Conservation (phyloP, 2,113 vertebrate species). For the Maccullochella peelii region DNA sequence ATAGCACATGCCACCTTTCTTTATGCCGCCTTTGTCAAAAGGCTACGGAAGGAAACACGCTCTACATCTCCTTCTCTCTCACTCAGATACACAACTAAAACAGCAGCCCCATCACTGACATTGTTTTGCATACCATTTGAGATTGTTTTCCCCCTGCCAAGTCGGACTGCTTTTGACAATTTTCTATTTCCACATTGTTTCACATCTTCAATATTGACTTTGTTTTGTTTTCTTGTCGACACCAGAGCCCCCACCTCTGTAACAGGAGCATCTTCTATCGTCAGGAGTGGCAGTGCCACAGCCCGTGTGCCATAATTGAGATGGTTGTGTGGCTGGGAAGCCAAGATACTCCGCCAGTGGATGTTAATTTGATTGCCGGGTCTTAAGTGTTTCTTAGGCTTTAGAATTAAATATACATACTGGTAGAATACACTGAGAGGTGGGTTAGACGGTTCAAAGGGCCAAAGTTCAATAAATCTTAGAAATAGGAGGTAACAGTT, state of each 20-base stretch:
- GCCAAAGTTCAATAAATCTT: background rate
- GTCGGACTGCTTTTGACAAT: constrained; percentile 69
- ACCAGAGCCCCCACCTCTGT: constrained; percentile 41
- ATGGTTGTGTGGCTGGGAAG: constrained; percentile 45
- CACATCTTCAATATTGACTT: constrained; percentile 65
- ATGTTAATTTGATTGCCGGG: constrained; percentile 56
- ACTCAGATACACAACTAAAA: background rate
- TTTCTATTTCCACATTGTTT: constrained; percentile 70
- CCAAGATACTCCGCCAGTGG: constrained; percentile 38
- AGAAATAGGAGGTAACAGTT: too few relatives aligned
- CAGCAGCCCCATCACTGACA: constrained; percentile 43
- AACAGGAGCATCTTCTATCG: constrained; percentile 71
- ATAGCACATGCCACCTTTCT: constrained; percentile 63
- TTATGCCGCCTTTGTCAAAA: constrained; percentile 54
- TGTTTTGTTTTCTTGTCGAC: constrained; percentile 68
- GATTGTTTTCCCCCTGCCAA: constrained; percentile 61
- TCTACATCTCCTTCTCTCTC: background rate
- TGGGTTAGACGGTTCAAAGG: background rate
- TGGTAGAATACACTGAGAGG: background rate
- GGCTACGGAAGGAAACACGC: constrained; percentile 19
- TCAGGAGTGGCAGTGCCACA: constrained; percentile 53
- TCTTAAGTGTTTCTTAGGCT: constrained; percentile 49
- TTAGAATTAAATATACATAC: constrained; percentile 45
- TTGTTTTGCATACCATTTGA: constrained; percentile 61
- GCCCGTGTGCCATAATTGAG: constrained; percentile 61